Conservation (phyloP, 2,797 vertebrate species). For the Fistularia tabacaria region DNA sequence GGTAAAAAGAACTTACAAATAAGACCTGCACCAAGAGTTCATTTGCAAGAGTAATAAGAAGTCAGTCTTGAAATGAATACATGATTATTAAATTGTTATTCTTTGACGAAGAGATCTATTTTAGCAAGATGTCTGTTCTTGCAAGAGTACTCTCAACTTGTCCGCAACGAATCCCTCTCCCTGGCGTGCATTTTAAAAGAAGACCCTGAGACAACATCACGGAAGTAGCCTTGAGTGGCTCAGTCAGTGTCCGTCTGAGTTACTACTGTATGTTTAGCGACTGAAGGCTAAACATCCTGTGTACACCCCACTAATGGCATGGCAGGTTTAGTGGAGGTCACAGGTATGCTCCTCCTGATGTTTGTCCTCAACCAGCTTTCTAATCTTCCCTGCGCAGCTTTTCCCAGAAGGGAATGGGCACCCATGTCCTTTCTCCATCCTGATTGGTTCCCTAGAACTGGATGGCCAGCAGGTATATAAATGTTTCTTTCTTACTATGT, state of each 20-base stretch:
- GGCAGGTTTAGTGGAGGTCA: slow-evolving; percentile 50
- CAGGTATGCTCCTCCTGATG: slow-evolving; percentile 41
- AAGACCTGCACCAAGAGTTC: slow-evolving; percentile 13
- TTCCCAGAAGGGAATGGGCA: slow-evolving; percentile 76
- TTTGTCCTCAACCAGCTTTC: slow-evolving; percentile 58
- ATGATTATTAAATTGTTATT: too few relatives aligned
- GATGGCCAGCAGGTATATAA: slow-evolving; percentile 74
- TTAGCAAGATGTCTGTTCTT: too few relatives aligned
- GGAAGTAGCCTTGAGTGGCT: slow-evolving; percentile 13
- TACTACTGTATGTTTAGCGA: slow-evolving; percentile 36
- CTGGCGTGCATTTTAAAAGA: neutral
- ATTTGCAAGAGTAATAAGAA: neutral
- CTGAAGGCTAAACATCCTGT: slow-evolving; percentile 52
- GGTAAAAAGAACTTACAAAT: slow-evolving; percentile 1
- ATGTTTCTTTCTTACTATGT: neutral
- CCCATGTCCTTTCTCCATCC: slow-evolving; percentile 63
- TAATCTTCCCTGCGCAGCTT: slow-evolving; percentile 70
- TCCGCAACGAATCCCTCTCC: slow-evolving; percentile 1
- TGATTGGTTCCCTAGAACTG: slow-evolving; percentile 72
- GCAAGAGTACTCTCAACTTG: too few relatives aligned
- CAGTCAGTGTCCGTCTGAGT: slow-evolving; percentile 18
- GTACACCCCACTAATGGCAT: slow-evolving; percentile 39
- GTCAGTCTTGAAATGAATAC: too few relatives aligned
- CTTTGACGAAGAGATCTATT: too few relatives aligned
- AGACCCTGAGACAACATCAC: neutral